phyloP scores from a whole-genome alignment of 2,113 vertebrate genomes.

The Mastomys coucha region DNA sequence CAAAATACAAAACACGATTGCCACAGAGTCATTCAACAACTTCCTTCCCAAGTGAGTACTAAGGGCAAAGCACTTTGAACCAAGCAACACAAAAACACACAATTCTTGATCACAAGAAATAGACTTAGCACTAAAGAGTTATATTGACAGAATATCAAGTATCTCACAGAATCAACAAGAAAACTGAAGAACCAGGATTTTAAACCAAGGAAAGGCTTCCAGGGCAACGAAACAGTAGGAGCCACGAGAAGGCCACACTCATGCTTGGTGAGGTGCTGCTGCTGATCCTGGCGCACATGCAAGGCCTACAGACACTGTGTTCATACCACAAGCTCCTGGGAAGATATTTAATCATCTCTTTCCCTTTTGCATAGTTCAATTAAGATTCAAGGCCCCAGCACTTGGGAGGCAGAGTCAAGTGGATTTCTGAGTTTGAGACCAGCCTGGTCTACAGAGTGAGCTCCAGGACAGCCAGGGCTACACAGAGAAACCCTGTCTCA shows the following conservation, averaged over 20 bases:
- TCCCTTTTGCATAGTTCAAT: background rate
- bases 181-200: conserved; percentile 20
- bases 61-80: conserved; percentile 41
- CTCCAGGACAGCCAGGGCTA: no score
- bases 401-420: no score
- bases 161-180: conserved; percentile 53
- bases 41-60: background rate
- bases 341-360: background rate
- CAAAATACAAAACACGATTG: conserved; percentile 22
- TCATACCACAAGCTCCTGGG: background rate
- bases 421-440: no score
- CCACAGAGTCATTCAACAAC: conserved; percentile 12
- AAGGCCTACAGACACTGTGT: background rate
- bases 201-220: background rate
- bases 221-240: background rate
- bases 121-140: conserved; percentile 56
- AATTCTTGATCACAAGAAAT: conserved; percentile 52
- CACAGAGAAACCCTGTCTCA: no score
- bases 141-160: conserved; percentile 45
- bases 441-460: no score
- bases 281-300: background rate
- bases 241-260: background rate
- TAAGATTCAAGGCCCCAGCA: background rate
- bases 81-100: conserved; percentile 38
- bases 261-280: background rate